Evolutionary conservation across 2,888 invertebrate genomes (phyloP).

Genomic region (Diabrotica balteata): DNA sequence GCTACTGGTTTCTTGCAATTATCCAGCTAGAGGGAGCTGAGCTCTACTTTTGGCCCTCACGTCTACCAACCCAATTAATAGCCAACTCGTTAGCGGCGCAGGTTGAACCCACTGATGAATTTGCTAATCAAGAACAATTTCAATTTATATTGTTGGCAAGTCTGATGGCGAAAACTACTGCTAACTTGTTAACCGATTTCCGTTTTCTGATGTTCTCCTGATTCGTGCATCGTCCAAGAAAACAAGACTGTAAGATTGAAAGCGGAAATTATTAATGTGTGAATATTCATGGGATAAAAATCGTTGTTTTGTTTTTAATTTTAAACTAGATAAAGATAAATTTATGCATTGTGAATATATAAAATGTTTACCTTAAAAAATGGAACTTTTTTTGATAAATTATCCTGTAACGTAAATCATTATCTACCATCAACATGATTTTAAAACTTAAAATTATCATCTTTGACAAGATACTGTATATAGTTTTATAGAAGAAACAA

Average conservation of each 20-base stretch:
- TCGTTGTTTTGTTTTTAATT: too few relatives aligned
- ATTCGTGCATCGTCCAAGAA: conserved; percentile 9
- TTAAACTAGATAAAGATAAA: too few relatives aligned
- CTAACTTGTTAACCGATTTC: conserved; percentile 33
- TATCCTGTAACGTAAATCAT: too few relatives aligned
- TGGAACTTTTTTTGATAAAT: too few relatives aligned
- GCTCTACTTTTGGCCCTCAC: conserved; percentile 28
- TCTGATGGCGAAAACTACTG: conserved; percentile 30
- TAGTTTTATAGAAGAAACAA: too few relatives aligned
- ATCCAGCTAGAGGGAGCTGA: conserved; percentile 43
- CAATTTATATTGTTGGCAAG: conserved; percentile 42
- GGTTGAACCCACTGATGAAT: conserved; percentile 46
- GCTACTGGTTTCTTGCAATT: conserved; percentile 39
- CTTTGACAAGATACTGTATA: too few relatives aligned
- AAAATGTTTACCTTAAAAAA: too few relatives aligned
- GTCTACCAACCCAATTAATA: conserved; percentile 42
- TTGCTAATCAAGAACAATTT: conserved; percentile 42
- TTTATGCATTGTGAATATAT: too few relatives aligned
- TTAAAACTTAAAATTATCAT: too few relatives aligned
- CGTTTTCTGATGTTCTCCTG: conserved; percentile 19
- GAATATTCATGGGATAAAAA: too few relatives aligned
- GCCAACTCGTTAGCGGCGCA: conserved; percentile 46
- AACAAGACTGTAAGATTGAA: background rate
- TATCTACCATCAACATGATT: too few relatives aligned
- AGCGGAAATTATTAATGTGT: too few relatives aligned